phyloP scores from a whole-genome alignment of 2,888 invertebrate genomes.

The Beris morrisii region DNA sequence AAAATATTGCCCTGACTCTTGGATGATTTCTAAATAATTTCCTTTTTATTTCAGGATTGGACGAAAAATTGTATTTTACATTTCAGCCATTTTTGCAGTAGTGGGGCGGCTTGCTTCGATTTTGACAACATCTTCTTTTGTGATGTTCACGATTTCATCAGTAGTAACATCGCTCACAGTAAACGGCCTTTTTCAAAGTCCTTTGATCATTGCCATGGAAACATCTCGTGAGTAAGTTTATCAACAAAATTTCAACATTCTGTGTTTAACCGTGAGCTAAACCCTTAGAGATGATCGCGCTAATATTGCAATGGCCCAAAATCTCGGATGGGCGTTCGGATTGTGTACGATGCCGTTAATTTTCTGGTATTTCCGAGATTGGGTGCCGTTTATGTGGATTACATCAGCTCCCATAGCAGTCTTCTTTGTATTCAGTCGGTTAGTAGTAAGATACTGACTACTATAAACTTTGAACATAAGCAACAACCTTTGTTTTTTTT shows the following conservation, averaged over 20 bases:
- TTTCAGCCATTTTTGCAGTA: constrained; percentile 56
- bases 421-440: constrained; percentile 56
- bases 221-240: constrained; percentile 57
- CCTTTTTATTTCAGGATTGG: constrained; percentile 54
- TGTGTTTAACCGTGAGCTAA: too few relatives aligned
- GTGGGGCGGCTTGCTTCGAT: constrained; percentile 55
- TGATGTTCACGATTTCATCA: constrained; percentile 55
- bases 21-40: too few relatives aligned
- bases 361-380: constrained; percentile 59
- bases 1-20: too few relatives aligned
- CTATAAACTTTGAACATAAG: too few relatives aligned
- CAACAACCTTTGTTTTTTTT: too few relatives aligned
- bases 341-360: constrained; percentile 58
- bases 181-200: constrained; percentile 58
- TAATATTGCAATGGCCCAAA: constrained; percentile 58
- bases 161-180: constrained; percentile 57
- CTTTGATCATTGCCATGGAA: constrained; percentile 60
- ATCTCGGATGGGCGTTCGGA: constrained; percentile 60
- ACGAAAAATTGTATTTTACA: constrained; percentile 58
- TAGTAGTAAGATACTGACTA: not conserved
- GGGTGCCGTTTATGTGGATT: constrained; percentile 58
- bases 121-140: constrained; percentile 53
- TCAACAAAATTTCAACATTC: too few relatives aligned
- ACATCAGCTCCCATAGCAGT: constrained; percentile 57
- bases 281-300: constrained; percentile 56